phyloP scores from a whole-genome alignment of 2,113 vertebrate species.

The Pandion haliaetus region DNA sequence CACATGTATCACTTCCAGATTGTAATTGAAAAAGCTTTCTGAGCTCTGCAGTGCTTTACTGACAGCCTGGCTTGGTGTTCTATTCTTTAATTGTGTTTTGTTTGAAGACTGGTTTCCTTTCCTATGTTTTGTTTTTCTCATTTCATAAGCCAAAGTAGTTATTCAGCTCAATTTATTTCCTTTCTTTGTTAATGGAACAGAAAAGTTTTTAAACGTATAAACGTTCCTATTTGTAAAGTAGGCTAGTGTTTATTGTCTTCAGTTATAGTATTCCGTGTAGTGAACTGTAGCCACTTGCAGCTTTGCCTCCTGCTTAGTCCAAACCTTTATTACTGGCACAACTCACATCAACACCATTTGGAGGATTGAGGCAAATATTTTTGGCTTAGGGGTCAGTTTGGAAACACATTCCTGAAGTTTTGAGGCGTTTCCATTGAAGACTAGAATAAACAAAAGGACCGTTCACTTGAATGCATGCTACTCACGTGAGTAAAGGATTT shows the following conservation, averaged over 20 bases:
- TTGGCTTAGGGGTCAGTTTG: background rate
- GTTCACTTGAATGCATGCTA: background rate
- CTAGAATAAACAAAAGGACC: background rate
- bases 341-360: background rate
- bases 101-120: background rate
- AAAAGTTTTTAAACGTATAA: background rate
- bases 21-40: background rate
- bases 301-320: background rate
- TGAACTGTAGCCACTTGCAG: background rate
- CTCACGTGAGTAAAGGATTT: background rate
- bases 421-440: background rate
- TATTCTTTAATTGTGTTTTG: background rate
- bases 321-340: background rate
- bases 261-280: background rate
- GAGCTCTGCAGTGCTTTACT: background rate
- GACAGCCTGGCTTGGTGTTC: background rate
- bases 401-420: background rate
- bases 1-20: background rate
- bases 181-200: background rate
- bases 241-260: background rate
- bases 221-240: background rate
- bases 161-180: background rate
- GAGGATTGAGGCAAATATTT: background rate
- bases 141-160: background rate
- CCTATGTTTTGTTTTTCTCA: background rate